Evolutionary conservation across 1,140 invertebrate genomes (phyloP).

Genomic region (Drosophila insularis): DNA sequence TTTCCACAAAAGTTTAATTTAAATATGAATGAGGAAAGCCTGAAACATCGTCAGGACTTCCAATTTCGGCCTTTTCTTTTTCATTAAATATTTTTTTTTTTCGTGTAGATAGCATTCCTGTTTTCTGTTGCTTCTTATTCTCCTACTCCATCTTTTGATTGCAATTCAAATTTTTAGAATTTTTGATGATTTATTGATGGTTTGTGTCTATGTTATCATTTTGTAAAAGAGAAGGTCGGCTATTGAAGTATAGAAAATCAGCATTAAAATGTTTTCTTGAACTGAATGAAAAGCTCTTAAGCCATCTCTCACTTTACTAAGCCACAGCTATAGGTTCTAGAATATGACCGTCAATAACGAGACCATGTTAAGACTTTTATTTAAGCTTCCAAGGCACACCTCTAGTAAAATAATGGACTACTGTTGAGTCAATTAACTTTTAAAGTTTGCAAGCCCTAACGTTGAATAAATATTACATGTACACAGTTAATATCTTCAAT

Average conservation of each 20-base stretch:
- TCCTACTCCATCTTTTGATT: neutral
- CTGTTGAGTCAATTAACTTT: too few relatives aligned
- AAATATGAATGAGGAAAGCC: constrained; percentile 66
- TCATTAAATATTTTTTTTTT: neutral
- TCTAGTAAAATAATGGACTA: too few relatives aligned
- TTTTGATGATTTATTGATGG: constrained; percentile 10
- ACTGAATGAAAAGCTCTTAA: neutral
- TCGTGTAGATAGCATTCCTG: neutral
- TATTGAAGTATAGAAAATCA: constrained; percentile 1
- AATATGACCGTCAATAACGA: too few relatives aligned
- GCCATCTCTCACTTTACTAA: neutral
- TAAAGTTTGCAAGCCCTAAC: too few relatives aligned
- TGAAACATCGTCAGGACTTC: neutral
- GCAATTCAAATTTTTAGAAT: constrained; percentile 4
- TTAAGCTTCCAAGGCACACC: too few relatives aligned
- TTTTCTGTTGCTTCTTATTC: neutral
- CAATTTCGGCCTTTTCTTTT: constrained; percentile 19
- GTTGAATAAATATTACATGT: too few relatives aligned
- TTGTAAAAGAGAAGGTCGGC: neutral
- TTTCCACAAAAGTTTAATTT: constrained; percentile 75
- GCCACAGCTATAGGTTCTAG: too few relatives aligned
- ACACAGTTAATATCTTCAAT: too few relatives aligned
- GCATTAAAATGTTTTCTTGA: neutral
- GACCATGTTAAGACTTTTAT: too few relatives aligned
- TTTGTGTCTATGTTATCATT: neutral